Evolutionary conservation across 2,888 invertebrate species (phyloP).

Genomic region (Scrobipalpa costella): DNA sequence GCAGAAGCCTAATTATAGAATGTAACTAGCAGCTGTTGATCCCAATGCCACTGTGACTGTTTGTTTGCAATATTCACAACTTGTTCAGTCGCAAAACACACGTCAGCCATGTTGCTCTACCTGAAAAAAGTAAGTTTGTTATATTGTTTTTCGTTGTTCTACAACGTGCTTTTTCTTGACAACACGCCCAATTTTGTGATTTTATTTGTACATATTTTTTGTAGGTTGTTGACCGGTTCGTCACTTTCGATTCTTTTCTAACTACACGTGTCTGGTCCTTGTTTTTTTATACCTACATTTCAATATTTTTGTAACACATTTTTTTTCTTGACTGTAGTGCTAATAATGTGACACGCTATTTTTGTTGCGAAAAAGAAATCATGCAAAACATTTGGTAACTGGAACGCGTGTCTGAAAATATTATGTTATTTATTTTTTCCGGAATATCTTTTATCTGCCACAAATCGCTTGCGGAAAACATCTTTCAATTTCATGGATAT

Average conservation of each 20-base stretch:
- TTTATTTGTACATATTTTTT: conserved; percentile 5
- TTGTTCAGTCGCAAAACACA: conserved; percentile 29
- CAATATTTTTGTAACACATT: conserved; percentile 50
- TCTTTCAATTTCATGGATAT: conserved; percentile 51
- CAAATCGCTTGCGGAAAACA: conserved; percentile 41
- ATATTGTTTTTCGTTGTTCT: conserved; percentile 7
- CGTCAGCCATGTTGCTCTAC: conserved; percentile 54
- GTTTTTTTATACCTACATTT: conserved; percentile 18
- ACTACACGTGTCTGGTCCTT: neutral
- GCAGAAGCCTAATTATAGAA: conserved; percentile 26
- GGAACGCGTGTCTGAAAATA: conserved; percentile 38
- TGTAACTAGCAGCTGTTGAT: conserved; percentile 27
- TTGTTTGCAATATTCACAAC: conserved; percentile 31
- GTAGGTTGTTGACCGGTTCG: conserved; percentile 23
- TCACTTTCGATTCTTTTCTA: neutral
- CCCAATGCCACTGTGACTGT: conserved; percentile 40
- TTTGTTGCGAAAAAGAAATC: conserved; percentile 40
- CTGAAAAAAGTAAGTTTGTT: conserved; percentile 56
- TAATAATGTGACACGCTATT: conserved; percentile 41
- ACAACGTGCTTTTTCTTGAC: conserved; percentile 4
- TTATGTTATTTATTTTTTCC: conserved; percentile 41
- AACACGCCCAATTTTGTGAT: conserved; percentile 17
- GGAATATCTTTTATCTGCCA: conserved; percentile 37
- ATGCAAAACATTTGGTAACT: conserved; percentile 37
- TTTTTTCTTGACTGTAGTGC: conserved; percentile 52